Evolutionary conservation across 2,113 vertebrate genomes (phyloP).

Genomic region (Melanerpes formicivorus): DNA sequence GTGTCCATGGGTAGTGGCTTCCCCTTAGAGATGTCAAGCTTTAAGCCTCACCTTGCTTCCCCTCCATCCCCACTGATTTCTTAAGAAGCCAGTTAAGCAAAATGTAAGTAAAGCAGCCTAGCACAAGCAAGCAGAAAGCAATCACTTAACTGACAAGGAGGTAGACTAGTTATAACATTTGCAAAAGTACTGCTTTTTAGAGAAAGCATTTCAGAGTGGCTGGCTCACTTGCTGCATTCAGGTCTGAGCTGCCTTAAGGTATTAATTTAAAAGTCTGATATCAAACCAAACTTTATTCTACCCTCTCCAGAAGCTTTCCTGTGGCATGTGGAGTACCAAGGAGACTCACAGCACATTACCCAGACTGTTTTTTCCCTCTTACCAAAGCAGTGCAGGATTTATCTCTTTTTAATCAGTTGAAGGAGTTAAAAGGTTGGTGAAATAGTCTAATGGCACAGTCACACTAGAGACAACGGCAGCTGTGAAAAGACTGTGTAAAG

Average conservation of each 20-base stretch:
- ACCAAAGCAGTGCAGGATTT: not conserved
- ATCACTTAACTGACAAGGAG: not conserved
- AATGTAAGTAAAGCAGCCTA: not conserved
- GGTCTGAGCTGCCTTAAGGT: not conserved
- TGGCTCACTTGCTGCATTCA: not conserved
- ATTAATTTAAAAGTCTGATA: not conserved
- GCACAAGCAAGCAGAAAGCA: not conserved
- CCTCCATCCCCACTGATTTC: not conserved
- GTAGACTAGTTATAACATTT: not conserved
- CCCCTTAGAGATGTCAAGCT: not conserved
- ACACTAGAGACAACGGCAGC: conserved; percentile 48
- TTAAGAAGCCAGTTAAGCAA: not conserved
- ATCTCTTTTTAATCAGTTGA: not conserved
- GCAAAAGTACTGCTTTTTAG: not conserved
- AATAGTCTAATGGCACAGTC: not conserved
- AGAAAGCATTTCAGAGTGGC: not conserved
- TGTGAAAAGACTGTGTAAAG: conserved; percentile 63
- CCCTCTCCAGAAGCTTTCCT: not conserved
- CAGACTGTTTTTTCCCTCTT: not conserved
- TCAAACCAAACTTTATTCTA: not conserved
- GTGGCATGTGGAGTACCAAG: not conserved
- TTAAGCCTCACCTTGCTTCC: not conserved
- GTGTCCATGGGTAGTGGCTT: not conserved
- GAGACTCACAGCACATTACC: not conserved
- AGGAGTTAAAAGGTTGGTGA: conserved; percentile 29